Base-by-base conservation (phyloP, 1,140 invertebrate genomes). In the Camponotus floridanus region DNA sequence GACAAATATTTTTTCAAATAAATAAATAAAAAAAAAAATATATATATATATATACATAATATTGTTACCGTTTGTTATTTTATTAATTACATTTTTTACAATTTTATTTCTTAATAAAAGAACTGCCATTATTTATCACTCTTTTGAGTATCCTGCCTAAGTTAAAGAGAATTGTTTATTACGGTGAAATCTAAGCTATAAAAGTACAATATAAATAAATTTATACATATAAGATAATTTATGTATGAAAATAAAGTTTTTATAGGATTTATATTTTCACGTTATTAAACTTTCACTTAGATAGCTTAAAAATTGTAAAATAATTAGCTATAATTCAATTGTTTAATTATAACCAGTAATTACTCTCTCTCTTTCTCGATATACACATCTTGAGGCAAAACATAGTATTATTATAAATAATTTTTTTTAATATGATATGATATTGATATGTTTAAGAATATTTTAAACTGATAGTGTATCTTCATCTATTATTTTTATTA, bases 301-400 rank as follows among this genome's bases (percentile, higher is more conserved):
- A 9, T 11, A 13, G 42, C 11, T 11, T 11, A 45, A 45, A 11
- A 8, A 45, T 26, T 26, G 0, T 26, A 26, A 26, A 26, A 26
- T 26, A 26, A 26, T 26, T 26, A 26, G 26, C 26, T 26, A 26
- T 26, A 26, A 26, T 9, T 31, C 8, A 18, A 45, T 45, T 26
- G 26, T 51, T 55, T 55, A 71, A 71, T 71, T 26, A 26, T 70
- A 11, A 45, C 7, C 2, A 31, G 15, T 51, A 70, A 70, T 70
- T 33, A 51, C 8, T 71, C 33, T 55, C 9, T 48, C 4, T 0
- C 8, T 71, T 55, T 55, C 9, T 48, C 4, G 0, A 33, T 26
- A 45, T 68, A 33, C 5, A 59, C 39, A 39, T 39, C 39, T 39
- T 73, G 55, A 51, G 13, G 33, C 11, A 73, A 55, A 51, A 13